Evolutionary conservation across 1,140 invertebrate species (phyloP), one percentile per base, ranked within the genome.

Genomic region (Drosophila subobscura): DNA sequence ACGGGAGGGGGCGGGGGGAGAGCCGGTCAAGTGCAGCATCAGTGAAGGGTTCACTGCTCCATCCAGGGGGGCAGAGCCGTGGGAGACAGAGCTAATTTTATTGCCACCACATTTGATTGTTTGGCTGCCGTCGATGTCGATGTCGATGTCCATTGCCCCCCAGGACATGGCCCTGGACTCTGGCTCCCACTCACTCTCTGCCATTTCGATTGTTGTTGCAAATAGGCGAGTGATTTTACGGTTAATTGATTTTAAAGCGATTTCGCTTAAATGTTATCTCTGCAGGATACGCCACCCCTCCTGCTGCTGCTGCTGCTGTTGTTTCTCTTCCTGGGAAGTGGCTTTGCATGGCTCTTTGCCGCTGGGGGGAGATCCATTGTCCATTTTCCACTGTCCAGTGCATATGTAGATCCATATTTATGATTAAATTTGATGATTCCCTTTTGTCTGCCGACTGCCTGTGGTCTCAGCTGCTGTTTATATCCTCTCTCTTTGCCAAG

Each of bases 161-260:
- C 44, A 52, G 77, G 46, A 51, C 75, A 51, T 77, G 42, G 52
- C 33, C 27, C 57, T 29, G 53, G 14, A 44, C 47, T 33, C 64
- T 33, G 14, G 5, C 44, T 33, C 25, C 37, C 37, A 22, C 20
- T 20, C 49, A 4, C 5, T 10, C 7, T 20, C 22, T 33, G 22
- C 54, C 64, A 44, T 49, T 65, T 68, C 77, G 67, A 64, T 72
- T 79, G 81, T 76, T 85, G 79, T 73, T 74, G 71, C 83, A 85
- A 88, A 85, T 89, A 85, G 78, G 66, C 86, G 50, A 90, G 83
- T 90, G 86, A 90, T 90, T 90, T 90, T 89, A 77, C 81, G 86
- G 86, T 90, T 90, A 90, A 90, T 90, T 90, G 86, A 90, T 90
- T 90, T 90, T 90, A 86, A 90, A 90, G 86, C 86, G 86, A 90